A percentile compares a stretch with the other conserved stretches of the same genome.
Conservation (phyloP, 2,113 vertebrate genomes). For the Melospiza melodia region DNA sequence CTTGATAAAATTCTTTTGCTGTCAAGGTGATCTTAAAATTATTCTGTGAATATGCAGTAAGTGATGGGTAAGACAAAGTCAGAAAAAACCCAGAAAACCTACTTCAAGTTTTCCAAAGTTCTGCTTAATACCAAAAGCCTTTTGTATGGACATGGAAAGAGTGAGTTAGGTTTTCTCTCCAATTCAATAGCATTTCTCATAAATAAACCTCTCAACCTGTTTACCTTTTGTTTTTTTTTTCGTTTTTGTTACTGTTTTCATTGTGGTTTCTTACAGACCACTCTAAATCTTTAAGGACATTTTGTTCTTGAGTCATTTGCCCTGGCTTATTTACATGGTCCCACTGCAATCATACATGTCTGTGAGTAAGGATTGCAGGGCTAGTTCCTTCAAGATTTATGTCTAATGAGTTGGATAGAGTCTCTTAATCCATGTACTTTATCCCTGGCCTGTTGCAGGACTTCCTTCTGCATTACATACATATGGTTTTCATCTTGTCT, state of each 20-base stretch:
- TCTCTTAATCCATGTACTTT: slow-evolving; percentile 49
- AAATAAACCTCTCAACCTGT: background rate
- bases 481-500: slow-evolving; percentile 62
- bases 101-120: background rate
- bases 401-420: slow-evolving; percentile 20
- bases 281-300: slow-evolving; percentile 36
- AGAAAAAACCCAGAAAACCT: background rate
- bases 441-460: slow-evolving; percentile 32
- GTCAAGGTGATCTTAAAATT: background rate
- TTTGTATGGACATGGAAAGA: background rate
- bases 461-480: slow-evolving; percentile 48
- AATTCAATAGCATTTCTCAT: background rate
- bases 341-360: slow-evolving; percentile 12
- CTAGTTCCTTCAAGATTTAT: slow-evolving; percentile 48
- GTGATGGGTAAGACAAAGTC: background rate
- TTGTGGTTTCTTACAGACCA: background rate
- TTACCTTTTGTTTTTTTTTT: background rate
- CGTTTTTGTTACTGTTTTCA: background rate
- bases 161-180: background rate
- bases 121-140: background rate
- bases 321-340: slow-evolving; percentile 25
- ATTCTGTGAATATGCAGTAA: background rate
- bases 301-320: slow-evolving; percentile 46
- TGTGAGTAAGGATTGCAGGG: background rate
- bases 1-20: background rate